These are phyloP conservation scores for Malurus splendens DNA, from an alignment of 2,797 vertebrate species.

Conservation along the genomic window DNA sequence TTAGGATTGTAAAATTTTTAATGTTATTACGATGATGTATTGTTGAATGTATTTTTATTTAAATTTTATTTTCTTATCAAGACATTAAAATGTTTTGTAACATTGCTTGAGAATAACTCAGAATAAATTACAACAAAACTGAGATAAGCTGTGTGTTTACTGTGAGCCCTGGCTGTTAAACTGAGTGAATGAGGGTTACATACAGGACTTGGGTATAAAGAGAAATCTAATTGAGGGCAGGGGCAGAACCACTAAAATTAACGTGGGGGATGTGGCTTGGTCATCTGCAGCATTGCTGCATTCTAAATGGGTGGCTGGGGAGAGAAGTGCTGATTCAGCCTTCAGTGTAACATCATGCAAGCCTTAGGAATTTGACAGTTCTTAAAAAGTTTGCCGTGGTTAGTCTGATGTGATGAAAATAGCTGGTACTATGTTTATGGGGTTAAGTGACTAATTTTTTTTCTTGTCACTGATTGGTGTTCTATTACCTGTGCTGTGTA, in stretches of 20 bases:
- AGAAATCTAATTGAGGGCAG: not conserved
- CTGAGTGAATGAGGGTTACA: not conserved
- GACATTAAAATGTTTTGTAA: slow-evolving; percentile 77
- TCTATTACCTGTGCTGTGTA: not conserved
- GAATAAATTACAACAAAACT: slow-evolving; percentile 56
- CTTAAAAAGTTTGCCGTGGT: not conserved
- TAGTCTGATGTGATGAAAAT: not conserved
- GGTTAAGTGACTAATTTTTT: not conserved
- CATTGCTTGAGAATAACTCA: slow-evolving; percentile 69
- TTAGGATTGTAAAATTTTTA: slow-evolving; percentile 65
- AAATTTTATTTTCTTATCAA: slow-evolving; percentile 81
- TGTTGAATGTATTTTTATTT: slow-evolving; percentile 81
- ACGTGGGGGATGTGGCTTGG: not conserved
- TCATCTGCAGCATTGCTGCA: not conserved
- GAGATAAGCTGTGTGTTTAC: not conserved
- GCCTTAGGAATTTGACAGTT: not conserved
- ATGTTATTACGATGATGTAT: slow-evolving; percentile 62
- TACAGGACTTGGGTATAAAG: not conserved
- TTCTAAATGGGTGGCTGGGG: not conserved
- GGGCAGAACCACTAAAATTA: not conserved
- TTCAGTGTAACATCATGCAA: not conserved
- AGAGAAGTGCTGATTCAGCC: not conserved
- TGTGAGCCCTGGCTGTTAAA: not conserved
- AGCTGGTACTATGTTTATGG: not conserved
- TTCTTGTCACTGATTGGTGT: not conserved